phyloP scores from a whole-genome alignment of 1,140 invertebrate species.

The Apis laboriosa region DNA sequence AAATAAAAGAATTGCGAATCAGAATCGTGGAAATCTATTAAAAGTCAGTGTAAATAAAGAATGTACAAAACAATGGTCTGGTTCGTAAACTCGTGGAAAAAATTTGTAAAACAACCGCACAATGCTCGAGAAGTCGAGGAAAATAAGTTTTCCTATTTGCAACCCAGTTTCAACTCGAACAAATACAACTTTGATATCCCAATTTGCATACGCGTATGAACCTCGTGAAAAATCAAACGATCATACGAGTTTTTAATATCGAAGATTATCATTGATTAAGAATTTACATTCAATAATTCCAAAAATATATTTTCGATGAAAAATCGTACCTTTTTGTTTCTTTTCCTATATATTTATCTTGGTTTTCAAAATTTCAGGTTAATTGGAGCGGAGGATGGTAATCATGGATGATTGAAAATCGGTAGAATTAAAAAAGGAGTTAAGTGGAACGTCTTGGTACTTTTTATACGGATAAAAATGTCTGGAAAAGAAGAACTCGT shows the following conservation, averaged over 20 bases:
- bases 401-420: constrained; percentile 48
- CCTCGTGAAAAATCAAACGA: too few species aligned
- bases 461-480: constrained; percentile 5
- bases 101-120: neutral
- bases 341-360: neutral
- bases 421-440: constrained; percentile 23
- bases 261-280: too few species aligned
- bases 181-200: neutral
- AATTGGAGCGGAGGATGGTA: constrained; percentile 22
- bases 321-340: neutral
- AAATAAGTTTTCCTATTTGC: neutral
- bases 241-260: too few species aligned
- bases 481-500: neutral
- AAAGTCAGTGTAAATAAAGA: neutral
- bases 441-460: constrained; percentile 41
- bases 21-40: neutral
- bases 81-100: neutral
- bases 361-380: neutral
- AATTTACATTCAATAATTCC: too few species aligned
- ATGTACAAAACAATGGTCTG: neutral
- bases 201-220: neutral
- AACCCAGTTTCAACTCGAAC: too few species aligned
- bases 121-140: neutral
- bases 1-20: neutral
- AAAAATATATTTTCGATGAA: neutral